Evolutionary conservation across 2,888 invertebrate genomes (phyloP).

Genomic region (Sussaba pulchella): DNA sequence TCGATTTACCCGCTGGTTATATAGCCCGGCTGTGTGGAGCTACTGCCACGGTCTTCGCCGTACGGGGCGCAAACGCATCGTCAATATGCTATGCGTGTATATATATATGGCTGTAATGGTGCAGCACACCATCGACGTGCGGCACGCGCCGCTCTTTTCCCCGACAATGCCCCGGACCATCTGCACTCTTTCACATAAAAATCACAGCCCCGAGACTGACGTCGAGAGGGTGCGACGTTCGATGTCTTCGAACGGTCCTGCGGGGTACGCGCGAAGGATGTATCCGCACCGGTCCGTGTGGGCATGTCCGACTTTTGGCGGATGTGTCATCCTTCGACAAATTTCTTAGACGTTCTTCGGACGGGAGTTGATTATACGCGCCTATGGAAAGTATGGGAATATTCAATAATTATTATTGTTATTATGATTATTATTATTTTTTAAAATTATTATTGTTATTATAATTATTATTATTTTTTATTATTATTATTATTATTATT

Average conservation of each 20-base stretch:
- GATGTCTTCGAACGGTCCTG: constrained; percentile 59
- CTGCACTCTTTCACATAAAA: constrained; percentile 79
- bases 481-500: too few relatives aligned
- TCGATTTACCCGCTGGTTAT: constrained; percentile 28
- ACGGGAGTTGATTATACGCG: too few relatives aligned
- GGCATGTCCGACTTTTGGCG: constrained; percentile 26
- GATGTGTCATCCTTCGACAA: constrained; percentile 37
- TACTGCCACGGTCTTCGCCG: too few relatives aligned
- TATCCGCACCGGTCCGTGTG: constrained; percentile 8
- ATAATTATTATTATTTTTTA: too few relatives aligned
- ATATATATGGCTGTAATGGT: constrained; percentile 34
- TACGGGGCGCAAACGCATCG: constrained; percentile 33
- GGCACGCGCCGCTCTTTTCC: constrained; percentile 77
- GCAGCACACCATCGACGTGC: constrained; percentile 74
- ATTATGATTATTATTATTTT: too few relatives aligned
- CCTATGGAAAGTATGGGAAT: too few relatives aligned
- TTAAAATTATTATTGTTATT: too few relatives aligned
- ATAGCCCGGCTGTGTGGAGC: too few relatives aligned
- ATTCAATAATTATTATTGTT: too few relatives aligned
- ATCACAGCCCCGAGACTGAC: constrained; percentile 73
- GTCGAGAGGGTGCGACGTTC: constrained; percentile 66
- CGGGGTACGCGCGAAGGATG: neutral
- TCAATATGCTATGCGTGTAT: constrained; percentile 9
- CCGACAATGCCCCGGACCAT: constrained; percentile 76
- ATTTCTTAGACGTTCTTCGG: neutral